These are phyloP conservation scores for Saturnia pavonia DNA, from an alignment of 2,888 invertebrate genomes.

Conservation along the genomic window DNA sequence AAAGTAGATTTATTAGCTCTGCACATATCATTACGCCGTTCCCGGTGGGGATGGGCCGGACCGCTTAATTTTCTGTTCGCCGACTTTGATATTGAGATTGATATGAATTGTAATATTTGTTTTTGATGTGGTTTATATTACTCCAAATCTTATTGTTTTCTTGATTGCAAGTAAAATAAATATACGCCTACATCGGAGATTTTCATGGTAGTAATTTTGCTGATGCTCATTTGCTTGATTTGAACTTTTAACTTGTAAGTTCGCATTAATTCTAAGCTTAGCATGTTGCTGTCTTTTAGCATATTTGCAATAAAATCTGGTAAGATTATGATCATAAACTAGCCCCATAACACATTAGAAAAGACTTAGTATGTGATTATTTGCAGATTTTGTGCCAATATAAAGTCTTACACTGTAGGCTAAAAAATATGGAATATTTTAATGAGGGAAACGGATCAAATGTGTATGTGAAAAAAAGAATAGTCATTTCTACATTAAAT, in stretches of 20 bases:
- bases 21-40: conserved; percentile 50
- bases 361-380: background rate
- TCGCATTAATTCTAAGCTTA: too few species aligned
- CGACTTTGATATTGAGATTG: conserved; percentile 5
- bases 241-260: too few species aligned
- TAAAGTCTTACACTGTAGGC: background rate
- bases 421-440: background rate
- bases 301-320: too few species aligned
- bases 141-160: background rate
- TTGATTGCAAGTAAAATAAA: background rate
- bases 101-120: conserved; percentile 6
- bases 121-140: background rate
- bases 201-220: too few species aligned
- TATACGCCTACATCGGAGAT: too few species aligned
- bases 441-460: too few species aligned
- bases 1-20: conserved; percentile 58
- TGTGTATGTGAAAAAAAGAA: background rate
- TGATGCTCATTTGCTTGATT: too few species aligned
- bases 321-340: too few species aligned
- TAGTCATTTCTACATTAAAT: background rate
- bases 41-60: conserved; percentile 8
- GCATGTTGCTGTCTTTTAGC: too few species aligned
- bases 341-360: background rate
- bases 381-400: too few species aligned
- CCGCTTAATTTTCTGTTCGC: background rate